These are phyloP conservation scores for Chionodraco myersi DNA, from an alignment of 2,113 vertebrate genomes.

Conservation along the genomic window DNA sequence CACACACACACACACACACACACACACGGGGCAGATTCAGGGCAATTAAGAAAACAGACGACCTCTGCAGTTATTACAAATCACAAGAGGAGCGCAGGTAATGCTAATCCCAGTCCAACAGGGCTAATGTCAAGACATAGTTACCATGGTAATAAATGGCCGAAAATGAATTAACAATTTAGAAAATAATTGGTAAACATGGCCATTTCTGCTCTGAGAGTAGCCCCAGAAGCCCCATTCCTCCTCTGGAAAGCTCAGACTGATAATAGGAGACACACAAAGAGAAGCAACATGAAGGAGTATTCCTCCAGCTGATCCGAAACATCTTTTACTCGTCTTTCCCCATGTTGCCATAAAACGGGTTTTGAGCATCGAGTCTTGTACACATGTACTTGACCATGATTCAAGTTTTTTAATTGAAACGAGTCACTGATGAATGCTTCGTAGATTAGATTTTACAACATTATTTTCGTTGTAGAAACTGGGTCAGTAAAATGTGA, in stretches of 20 bases:
- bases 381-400: too few relatives aligned
- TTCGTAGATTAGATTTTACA: too few relatives aligned
- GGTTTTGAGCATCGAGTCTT: too few relatives aligned
- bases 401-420: too few relatives aligned
- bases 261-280: background rate
- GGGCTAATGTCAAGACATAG: conserved; percentile 37
- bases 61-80: conserved; percentile 44
- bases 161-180: conserved; percentile 59
- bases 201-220: conserved; percentile 9
- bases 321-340: too few relatives aligned
- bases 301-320: too few relatives aligned
- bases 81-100: conserved; percentile 38
- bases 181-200: conserved; percentile 46
- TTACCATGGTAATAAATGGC: conserved; percentile 63
- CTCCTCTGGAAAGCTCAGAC: conserved; percentile 10
- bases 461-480: too few relatives aligned
- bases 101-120: conserved; percentile 18
- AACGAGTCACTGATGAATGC: too few relatives aligned
- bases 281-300: background rate
- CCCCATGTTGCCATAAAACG: too few relatives aligned
- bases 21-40: background rate
- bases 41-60: conserved; percentile 41
- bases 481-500: too few relatives aligned
- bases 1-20: background rate
- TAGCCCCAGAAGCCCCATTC: conserved; percentile 9